Evolutionary conservation across 2,888 invertebrate species (phyloP), one percentile per base, ranked within the genome.

Genomic region (Sphaerolaimus hirsutus): DNA sequence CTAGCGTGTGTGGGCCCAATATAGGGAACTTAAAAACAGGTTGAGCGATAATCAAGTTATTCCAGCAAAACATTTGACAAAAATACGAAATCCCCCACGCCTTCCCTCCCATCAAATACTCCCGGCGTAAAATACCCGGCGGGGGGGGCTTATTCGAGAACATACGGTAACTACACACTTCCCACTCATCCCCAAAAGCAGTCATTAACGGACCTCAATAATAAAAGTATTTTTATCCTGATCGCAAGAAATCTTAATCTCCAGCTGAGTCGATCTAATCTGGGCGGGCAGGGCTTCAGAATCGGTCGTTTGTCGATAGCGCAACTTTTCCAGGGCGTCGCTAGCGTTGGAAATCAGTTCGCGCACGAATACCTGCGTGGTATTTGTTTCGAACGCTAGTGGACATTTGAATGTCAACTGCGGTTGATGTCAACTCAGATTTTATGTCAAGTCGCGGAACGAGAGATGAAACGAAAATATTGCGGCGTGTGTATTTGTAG

Each of bases 321-420:
- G 72, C 53, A 89, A 76, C 65, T 91, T 93, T 64, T 93, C 91
- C 50, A 93, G 68, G 17, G 91, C 91, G 74, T 93, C 91, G 65
- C 86, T 89, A 1, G 87, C 81, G 69, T 93, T 93, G 0, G 91
- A 91, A 53, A 93, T 82, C 36, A 93, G 68, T 65, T 93, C 91
- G 53, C 91, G 74, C 14, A 93, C 76, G 63, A 93, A 93, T 10
- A 93, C 87, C 79, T 80, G 41, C 5, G 7, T 14, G 29, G n/a
- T n/a, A n/a, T n/a, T n/a, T n/a, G n/a, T n/a, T n/a, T n/a, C 29
- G 29, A 29, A 29, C 5, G 29, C 29, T 7, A 29, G 29, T 29
- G 7, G 29, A 14, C 7, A 14, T 14, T 7, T 14, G 29, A 29
- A 29, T 29, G 29, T 12, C 7, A 5, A 10, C 10, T 38, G 22